Evolutionary conservation across 2,113 vertebrate species (phyloP).

Genomic region (Sterna hirundo): DNA sequence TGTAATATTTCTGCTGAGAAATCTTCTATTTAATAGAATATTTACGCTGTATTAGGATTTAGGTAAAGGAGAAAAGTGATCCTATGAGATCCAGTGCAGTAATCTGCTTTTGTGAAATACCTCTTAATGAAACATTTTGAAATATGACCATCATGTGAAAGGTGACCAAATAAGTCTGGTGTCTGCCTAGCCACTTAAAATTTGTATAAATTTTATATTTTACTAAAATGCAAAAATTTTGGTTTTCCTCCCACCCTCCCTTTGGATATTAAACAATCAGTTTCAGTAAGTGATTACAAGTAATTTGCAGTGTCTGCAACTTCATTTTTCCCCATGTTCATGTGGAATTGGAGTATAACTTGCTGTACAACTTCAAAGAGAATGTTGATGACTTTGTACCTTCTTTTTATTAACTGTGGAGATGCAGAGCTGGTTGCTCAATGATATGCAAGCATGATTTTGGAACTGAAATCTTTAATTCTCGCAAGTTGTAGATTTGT

Average conservation of each 20-base stretch:
- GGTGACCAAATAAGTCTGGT: background rate
- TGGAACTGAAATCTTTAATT: background rate
- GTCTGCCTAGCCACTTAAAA: background rate
- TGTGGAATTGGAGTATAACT: background rate
- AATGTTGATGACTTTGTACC: background rate
- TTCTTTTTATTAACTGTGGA: background rate
- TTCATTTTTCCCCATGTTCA: background rate
- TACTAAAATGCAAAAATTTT: background rate
- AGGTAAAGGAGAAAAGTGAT: background rate
- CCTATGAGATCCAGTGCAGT: background rate
- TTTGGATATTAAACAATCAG: background rate
- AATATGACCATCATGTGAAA: background rate
- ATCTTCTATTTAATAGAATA: background rate
- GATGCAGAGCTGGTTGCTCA: background rate
- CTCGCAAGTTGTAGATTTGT: background rate
- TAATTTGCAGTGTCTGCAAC: background rate
- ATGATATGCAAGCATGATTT: background rate
- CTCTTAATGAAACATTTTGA: background rate
- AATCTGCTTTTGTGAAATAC: background rate
- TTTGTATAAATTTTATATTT: background rate
- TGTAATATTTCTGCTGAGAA: background rate
- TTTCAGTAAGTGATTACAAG: background rate
- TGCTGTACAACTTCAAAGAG: background rate
- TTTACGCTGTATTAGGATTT: background rate
- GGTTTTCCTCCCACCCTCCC: rapidly evolving